Base-by-base conservation (phyloP, 92 coral and sea anemone genomes). In the Phenganax subtilis region DNA sequence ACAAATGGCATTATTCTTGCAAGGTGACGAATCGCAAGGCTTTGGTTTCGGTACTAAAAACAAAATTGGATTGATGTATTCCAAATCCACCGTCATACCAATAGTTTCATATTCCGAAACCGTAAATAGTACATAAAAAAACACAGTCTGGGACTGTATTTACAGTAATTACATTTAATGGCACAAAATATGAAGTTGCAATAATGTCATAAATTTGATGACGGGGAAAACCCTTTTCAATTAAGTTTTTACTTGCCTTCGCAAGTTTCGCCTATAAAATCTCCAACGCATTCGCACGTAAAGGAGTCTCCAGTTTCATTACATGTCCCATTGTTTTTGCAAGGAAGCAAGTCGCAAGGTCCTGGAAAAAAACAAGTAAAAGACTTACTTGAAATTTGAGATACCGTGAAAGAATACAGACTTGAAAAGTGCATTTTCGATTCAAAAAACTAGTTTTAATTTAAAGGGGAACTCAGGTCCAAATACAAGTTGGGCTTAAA, bases 21-120 rank as follows among this genome's bases (percentile, higher is more conserved):
- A 81, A 3, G 85, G 76, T 12, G 77, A 71, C 10, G 70, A 65
- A 20, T 81, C 75, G 63, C 77, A 65, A 2, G 75, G 77, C 8
- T 72, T 51, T 60, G 85, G 85, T 57, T 82, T 47, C 51, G 8
- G 85, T 12, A 52, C 79, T 74, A 74, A 12, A 54, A 74, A 16
- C 31, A 54, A 30, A 56, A 56, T 56, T 1, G 60, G 60, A 20
- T 20, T 20, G 25, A 15, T 2, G 60, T 15, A 0, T 10, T 9
- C 7, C 9, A 56, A 9, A 1, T 37, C 47, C 47, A 7, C 16
- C 11, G 60, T 61, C 5, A 61, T 6, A 0, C 25, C 7, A 14
- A 14, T 14, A 28, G 15, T 7, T 6, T 6, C 7, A 6, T 61
- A 0, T 61, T 61, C 25, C 20, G 14, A 61, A 61, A 17, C 20